A percentile compares a stretch with the other conserved stretches of the same genome.
These are phyloP conservation scores for Archegozetes longisetosus DNA, from an alignment of 1,140 invertebrate species.

Conservation along the genomic window DNA sequence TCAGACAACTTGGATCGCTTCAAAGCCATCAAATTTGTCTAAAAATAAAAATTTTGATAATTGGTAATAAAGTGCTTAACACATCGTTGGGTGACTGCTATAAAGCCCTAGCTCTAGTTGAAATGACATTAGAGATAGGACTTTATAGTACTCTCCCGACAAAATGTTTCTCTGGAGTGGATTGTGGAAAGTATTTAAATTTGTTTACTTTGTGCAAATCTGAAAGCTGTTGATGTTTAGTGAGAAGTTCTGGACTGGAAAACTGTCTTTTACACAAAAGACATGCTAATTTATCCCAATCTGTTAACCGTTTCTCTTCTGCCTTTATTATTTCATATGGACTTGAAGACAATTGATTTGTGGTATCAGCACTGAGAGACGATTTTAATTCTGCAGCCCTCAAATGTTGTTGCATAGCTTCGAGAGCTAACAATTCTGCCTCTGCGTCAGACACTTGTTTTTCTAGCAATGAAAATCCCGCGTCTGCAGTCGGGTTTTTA, in stretches of 20 bases:
- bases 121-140: no score
- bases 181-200: not conserved
- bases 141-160: no score
- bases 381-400: no score
- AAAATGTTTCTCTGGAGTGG: no score
- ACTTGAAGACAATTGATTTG: not conserved
- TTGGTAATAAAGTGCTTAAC: no score
- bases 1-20: conserved; percentile 22
- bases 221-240: conserved; percentile 81
- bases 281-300: conserved; percentile 80
- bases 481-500: no score
- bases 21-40: conserved; percentile 16
- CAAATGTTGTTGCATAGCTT: not conserved
- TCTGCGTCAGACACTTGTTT: conserved; percentile 32
- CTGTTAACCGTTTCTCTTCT: conserved; percentile 46
- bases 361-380: not conserved
- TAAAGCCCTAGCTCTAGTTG: no score
- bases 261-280: conserved; percentile 90
- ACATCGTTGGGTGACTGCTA: no score
- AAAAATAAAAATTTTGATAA: not conserved
- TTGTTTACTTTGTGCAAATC: conserved; percentile 63
- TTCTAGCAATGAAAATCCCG: conserved; percentile 72
- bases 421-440: not conserved
- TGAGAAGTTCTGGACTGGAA: conserved; percentile 65
- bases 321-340: conserved; percentile 24